phyloP scores from a whole-genome alignment of 1,140 invertebrate genomes.

The Drosophila pallidifrons region DNA sequence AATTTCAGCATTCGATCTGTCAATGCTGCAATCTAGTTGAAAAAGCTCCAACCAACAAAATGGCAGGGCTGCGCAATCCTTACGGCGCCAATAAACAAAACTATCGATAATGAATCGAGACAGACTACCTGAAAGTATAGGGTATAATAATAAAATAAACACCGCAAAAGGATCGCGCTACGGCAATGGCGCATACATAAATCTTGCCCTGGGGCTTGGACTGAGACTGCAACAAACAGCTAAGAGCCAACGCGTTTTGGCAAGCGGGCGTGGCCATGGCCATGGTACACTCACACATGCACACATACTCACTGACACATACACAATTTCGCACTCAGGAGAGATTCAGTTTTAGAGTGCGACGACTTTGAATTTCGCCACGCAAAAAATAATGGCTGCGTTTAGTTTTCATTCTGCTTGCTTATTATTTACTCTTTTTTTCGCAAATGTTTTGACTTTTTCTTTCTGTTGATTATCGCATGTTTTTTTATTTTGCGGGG shows the following conservation, averaged over 20 bases:
- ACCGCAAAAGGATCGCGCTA: slow-evolving; percentile 57
- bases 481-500: slow-evolving; percentile 40
- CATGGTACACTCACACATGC: slow-evolving; percentile 29
- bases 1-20: background rate
- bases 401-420: slow-evolving; percentile 63
- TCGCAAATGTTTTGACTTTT: slow-evolving; percentile 3
- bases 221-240: slow-evolving; percentile 23
- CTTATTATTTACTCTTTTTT: slow-evolving; percentile 38
- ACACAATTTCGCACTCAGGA: slow-evolving; percentile 16
- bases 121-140: background rate
- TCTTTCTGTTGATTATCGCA: slow-evolving; percentile 66
- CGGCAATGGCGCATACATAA: slow-evolving; percentile 49
- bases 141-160: slow-evolving; percentile 69
- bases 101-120: background rate
- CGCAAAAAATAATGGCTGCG: slow-evolving; percentile 57
- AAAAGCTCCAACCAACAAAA: no score
- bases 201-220: slow-evolving; percentile 43
- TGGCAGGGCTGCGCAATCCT: background rate
- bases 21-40: background rate
- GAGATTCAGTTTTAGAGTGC: slow-evolving; percentile 30
- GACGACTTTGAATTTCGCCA: slow-evolving; percentile 76
- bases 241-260: slow-evolving; percentile 50
- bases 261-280: slow-evolving; percentile 44
- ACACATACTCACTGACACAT: slow-evolving; percentile 1
- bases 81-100: background rate